Conservation (phyloP, 2,888 invertebrate genomes). For the Rhyacophila evoluta region DNA sequence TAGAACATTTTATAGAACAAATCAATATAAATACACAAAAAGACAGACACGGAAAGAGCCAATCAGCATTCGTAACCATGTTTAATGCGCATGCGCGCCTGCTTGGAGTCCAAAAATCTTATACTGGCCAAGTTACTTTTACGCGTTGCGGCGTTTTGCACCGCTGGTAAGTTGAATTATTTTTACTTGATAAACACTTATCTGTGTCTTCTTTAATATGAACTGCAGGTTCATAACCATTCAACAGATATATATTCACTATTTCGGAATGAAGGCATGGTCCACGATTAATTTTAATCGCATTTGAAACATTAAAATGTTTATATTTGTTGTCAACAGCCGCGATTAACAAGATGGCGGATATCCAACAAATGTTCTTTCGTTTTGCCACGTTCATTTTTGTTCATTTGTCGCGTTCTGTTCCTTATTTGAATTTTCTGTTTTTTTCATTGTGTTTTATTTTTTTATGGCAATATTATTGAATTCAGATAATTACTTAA, state of each 20-base stretch:
- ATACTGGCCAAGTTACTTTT: background rate
- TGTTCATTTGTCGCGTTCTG: background rate
- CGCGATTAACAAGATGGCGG: constrained; percentile 20
- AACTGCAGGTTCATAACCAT: too few relatives aligned
- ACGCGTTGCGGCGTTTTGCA: background rate
- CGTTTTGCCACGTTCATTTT: background rate
- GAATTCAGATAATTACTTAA: too few relatives aligned
- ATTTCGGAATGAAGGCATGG: too few relatives aligned
- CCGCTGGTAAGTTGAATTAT: background rate
- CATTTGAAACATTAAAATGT: background rate
- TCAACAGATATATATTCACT: too few relatives aligned
- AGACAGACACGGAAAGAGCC: background rate
- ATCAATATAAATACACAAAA: too few relatives aligned
- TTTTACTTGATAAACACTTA: background rate
- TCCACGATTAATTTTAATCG: too few relatives aligned
- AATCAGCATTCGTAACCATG: background rate
- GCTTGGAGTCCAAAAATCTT: background rate
- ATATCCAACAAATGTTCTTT: background rate
- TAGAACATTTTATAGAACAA: too few relatives aligned
- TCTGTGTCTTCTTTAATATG: background rate
- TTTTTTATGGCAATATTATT: too few relatives aligned
- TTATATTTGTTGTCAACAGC: background rate
- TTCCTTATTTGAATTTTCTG: background rate
- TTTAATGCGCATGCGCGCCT: background rate
- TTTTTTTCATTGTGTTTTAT: background rate